phyloP scores from a whole-genome alignment of 2,888 invertebrate species.

The Choreutis nemorana region DNA sequence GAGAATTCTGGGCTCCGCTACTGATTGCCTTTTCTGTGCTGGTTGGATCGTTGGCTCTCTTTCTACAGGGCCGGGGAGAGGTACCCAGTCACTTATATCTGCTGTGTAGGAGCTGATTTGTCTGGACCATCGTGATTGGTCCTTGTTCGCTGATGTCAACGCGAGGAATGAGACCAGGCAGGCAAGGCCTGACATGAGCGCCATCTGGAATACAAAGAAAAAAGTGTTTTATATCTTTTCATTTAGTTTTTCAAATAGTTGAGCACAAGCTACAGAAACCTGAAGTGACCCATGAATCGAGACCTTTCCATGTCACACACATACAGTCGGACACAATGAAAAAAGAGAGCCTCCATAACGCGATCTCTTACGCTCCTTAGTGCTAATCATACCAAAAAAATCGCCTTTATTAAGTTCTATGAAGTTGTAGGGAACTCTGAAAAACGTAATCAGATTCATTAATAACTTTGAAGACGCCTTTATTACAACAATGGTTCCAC shows the following conservation, averaged over 20 bases:
- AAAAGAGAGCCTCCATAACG: too few species aligned
- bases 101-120: slow-evolving; percentile 56
- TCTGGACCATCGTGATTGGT: slow-evolving; percentile 52
- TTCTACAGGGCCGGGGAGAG: slow-evolving; percentile 38
- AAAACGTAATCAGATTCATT: too few species aligned
- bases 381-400: too few species aligned
- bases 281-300: too few species aligned
- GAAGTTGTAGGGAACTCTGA: too few species aligned
- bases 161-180: slow-evolving; percentile 30
- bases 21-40: slow-evolving; percentile 45
- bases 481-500: too few species aligned
- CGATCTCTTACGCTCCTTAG: too few species aligned
- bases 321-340: too few species aligned
- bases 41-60: slow-evolving; percentile 20
- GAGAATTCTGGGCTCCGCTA: slow-evolving; percentile 54
- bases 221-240: not conserved
- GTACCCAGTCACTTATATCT: slow-evolving; percentile 56
- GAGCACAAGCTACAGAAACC: not conserved
- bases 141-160: slow-evolving; percentile 26
- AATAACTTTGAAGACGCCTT: too few species aligned
- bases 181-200: slow-evolving; percentile 28
- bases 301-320: too few species aligned
- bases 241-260: not conserved
- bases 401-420: too few species aligned
- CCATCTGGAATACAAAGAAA: slow-evolving; percentile 37